Percentiles rank a stretch among this genome's conserved stretches.
These are phyloP conservation scores for Platysternon megacephalum DNA, from an alignment of 2,113 vertebrate genomes.

Conservation along the genomic window DNA sequence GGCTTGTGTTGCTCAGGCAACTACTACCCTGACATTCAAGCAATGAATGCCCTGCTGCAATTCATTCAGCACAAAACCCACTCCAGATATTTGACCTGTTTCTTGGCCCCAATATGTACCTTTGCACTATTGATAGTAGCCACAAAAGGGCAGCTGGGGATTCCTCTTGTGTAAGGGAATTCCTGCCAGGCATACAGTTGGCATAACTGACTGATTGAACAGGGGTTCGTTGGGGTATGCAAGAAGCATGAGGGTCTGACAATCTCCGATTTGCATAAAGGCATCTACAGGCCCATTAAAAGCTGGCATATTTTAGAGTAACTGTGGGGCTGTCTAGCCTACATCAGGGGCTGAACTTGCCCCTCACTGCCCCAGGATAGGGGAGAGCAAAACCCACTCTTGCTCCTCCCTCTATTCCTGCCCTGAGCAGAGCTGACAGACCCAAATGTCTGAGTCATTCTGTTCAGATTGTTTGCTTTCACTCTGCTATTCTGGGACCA, in stretches of 20 bases:
- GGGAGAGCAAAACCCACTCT: background rate
- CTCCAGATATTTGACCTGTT: background rate
- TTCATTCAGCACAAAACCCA: background rate
- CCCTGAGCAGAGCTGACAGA: background rate
- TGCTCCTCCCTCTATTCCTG: background rate
- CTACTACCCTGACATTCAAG: background rate
- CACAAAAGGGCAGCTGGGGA: background rate
- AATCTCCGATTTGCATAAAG: background rate
- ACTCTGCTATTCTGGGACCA: background rate
- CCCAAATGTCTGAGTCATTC: fast-evolving
- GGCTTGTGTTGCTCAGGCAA: background rate
- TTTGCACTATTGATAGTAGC: background rate
- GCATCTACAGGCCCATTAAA: too few species aligned
- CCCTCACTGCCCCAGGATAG: background rate
- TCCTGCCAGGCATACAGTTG: background rate
- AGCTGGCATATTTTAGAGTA: background rate
- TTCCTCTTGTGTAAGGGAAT: background rate
- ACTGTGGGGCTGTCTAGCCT: background rate
- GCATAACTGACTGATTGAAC: background rate
- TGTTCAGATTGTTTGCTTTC: background rate
- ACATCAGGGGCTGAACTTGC: background rate
- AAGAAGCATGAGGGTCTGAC: background rate
- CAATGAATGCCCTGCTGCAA: background rate
- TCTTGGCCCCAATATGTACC: background rate
- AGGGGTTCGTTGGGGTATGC: background rate